These are phyloP conservation scores for Hypomecis punctinalis DNA, from an alignment of 2,888 invertebrate genomes.

Conservation along the genomic window DNA sequence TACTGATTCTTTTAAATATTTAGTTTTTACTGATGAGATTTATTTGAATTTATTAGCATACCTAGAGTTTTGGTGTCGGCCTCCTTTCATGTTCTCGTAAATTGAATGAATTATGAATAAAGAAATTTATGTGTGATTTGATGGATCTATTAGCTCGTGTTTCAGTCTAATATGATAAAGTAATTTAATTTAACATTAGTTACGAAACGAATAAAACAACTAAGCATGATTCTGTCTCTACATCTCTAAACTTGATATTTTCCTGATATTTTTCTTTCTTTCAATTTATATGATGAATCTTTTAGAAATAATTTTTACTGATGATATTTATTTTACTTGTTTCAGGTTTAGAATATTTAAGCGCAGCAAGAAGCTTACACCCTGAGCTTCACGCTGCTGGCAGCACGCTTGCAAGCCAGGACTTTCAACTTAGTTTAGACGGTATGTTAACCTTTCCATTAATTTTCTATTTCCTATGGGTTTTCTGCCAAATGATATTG, in stretches of 20 bases:
- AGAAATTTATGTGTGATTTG: too few relatives aligned
- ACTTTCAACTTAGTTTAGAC: conserved; percentile 96
- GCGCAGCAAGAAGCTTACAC: conserved; percentile 81
- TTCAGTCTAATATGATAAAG: too few relatives aligned
- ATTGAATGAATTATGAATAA: conserved; percentile 26
- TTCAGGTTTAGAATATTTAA: conserved; percentile 80
- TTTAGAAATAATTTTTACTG: too few relatives aligned
- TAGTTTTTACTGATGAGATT: too few relatives aligned
- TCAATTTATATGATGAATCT: neutral
- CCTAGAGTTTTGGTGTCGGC: conserved; percentile 18
- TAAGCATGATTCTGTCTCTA: neutral
- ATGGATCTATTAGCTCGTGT: too few relatives aligned
- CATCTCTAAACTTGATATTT: too few relatives aligned
- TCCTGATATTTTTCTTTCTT: neutral
- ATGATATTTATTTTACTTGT: conserved; percentile 44
- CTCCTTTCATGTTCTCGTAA: conserved; percentile 14
- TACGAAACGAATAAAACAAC: too few relatives aligned
- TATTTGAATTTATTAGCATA: conserved; percentile 30
- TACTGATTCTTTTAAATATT: too few relatives aligned
- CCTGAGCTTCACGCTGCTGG: conserved; percentile 86
- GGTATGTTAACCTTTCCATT: conserved; percentile 80
- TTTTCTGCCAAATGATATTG: too few relatives aligned
- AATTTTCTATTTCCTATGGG: too few relatives aligned
- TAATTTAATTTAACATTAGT: too few relatives aligned
- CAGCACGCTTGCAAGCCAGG: conserved; percentile 92